phyloP scores from a whole-genome alignment of 2,113 vertebrate species.

The Zosterops hypoxanthus region DNA sequence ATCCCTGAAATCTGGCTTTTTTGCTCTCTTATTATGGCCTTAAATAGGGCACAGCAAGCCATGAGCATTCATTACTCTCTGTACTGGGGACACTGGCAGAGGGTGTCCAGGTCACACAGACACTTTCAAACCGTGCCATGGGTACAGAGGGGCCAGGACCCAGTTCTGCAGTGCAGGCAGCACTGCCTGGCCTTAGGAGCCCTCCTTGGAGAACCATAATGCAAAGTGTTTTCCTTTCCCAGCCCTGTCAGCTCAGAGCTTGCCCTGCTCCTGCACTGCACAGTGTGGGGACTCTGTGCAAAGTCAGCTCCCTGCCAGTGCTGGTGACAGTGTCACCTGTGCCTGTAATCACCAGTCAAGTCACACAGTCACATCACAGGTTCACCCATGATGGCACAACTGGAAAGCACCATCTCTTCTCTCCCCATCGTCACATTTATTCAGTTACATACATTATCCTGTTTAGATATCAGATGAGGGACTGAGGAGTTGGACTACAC shows the following conservation, averaged over 20 bases:
- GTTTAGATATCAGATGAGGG: neutral
- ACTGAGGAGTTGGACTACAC: neutral
- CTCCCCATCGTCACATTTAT: neutral
- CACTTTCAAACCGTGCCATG: neutral
- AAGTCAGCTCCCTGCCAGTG: neutral
- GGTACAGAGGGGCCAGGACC: neutral
- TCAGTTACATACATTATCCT: neutral
- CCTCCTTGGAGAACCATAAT: neutral
- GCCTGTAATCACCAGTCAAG: neutral
- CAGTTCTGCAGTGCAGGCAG: neutral
- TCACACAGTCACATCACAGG: neutral
- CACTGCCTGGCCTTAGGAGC: fast-evolving
- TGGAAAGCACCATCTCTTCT: neutral
- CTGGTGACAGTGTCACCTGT: neutral
- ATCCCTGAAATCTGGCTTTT: neutral
- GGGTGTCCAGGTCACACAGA: neutral
- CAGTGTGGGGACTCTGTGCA: neutral
- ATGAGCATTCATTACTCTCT: neutral
- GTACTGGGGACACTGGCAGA: neutral
- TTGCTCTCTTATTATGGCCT: neutral
- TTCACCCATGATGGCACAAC: neutral
- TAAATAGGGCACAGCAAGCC: neutral
- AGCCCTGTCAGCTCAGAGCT: neutral
- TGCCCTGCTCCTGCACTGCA: neutral
- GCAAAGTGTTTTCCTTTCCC: neutral